Evolutionary conservation across 2,797 vertebrate species (phyloP).

Genomic region (Carduelis carduelis): DNA sequence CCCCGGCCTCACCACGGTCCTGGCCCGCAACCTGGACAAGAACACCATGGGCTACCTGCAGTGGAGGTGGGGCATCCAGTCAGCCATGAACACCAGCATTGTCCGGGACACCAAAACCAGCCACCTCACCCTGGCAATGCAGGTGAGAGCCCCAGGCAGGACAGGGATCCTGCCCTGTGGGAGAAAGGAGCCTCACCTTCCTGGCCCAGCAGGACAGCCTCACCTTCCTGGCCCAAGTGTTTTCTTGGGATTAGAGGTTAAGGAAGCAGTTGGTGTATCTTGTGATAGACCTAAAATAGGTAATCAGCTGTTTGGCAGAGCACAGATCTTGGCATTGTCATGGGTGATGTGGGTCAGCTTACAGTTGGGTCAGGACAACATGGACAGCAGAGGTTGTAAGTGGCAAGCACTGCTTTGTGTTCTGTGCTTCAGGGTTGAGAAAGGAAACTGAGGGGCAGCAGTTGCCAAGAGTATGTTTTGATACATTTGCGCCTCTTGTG

Average conservation of each 20-base stretch:
- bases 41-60: slow-evolving; percentile 98
- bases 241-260: background rate
- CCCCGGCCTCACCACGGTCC: slow-evolving; percentile 88
- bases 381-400: background rate
- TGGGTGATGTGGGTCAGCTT: background rate
- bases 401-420: background rate
- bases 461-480: fast-evolving
- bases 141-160: slow-evolving; percentile 75
- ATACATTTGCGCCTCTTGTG: background rate
- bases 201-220: background rate
- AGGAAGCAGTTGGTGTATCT: background rate
- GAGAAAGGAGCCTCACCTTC: background rate
- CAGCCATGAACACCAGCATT: slow-evolving; percentile 96
- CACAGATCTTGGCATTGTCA: fast-evolving
- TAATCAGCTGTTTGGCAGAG: background rate
- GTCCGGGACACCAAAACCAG: slow-evolving; percentile 95
- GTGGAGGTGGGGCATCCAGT: slow-evolving; percentile 97
- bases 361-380: background rate
- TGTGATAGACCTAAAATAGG: fast-evolving
- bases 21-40: slow-evolving; percentile 95
- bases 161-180: fast-evolving
- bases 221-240: background rate
- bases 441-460: background rate
- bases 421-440: background rate
- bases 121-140: slow-evolving; percentile 90